Evolutionary conservation across 2,113 vertebrate species (phyloP), one percentile per base, ranked within the genome.

Genomic region (Vimba vimba): DNA sequence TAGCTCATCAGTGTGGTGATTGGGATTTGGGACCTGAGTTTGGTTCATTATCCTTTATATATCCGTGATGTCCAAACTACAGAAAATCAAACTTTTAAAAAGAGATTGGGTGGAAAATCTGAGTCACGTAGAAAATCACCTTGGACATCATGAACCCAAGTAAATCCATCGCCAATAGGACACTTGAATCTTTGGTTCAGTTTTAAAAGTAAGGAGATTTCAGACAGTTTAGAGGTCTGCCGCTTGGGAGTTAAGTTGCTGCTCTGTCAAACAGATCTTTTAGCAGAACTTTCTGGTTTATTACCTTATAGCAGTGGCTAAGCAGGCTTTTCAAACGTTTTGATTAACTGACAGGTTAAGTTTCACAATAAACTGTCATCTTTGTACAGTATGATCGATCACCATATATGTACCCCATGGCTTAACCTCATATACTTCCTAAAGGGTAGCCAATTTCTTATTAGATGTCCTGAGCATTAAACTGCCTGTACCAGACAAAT

Each of bases 401-500:
- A 59, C 30, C 3, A 9, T 69, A 69, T 10, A 19, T 36, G 19
- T 78, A 59, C 76, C 76, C 10, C 19, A 62, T 43, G 57, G 25
- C n/a, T 27, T 21, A 47, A 81, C 15, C 39, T 39, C 39, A 13
- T 62, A 30, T 6, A 79, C 12, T n/a, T 79, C 12, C 36, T 60
- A 43, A 45, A 79, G 25, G 12, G 77, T 62, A 62, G 23, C 12
- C 23, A 43, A 59, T 59, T 79, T 59, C 27, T n/a, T 60, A 8
- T n/a, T n/a, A 55, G 36, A 6, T 15, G 13, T 2, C 1, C 36
- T 45, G 78, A 79, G 13, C 57, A 45, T 68, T 50, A n/a, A 66
- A 33, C 10, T 30, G 59, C 23, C 23, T 47, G n/a, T 68, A 33
- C n/a, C 25, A 82, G 79, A 82, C 60, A 82, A 50, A 82, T 82